These are phyloP conservation scores for Oxytorus armatus DNA, from an alignment of 2,888 invertebrate genomes.

Conservation along the genomic window DNA sequence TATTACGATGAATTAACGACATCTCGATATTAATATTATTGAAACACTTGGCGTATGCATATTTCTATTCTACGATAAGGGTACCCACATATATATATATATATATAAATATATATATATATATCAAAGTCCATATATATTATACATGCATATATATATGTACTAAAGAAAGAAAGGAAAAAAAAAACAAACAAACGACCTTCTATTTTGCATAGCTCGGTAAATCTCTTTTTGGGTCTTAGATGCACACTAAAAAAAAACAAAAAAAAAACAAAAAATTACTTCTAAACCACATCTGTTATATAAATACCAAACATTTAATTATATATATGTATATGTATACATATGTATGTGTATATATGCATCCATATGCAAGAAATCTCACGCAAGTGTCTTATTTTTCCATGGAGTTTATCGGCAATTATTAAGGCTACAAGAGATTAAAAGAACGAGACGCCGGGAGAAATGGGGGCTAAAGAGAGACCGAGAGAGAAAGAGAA, in stretches of 20 bases:
- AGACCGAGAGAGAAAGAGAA: constrained; percentile 41
- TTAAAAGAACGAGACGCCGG: constrained; percentile 54
- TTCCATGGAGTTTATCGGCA: constrained; percentile 75
- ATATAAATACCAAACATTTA: constrained; percentile 76
- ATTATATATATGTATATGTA: constrained; percentile 77
- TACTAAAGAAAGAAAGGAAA: constrained; percentile 64
- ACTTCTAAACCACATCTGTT: constrained; percentile 75
- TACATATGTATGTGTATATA: constrained; percentile 76
- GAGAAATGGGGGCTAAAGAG: constrained; percentile 47
- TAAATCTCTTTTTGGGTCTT: constrained; percentile 82
- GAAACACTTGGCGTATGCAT: constrained; percentile 81
- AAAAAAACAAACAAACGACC: constrained; percentile 81
- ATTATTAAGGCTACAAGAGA: constrained; percentile 67
- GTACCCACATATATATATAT: constrained; percentile 77
- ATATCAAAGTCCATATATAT: constrained; percentile 78
- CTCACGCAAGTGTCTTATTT: constrained; percentile 81
- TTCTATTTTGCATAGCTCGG: constrained; percentile 84
- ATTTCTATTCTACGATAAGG: constrained; percentile 82
- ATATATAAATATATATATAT: constrained; percentile 65
- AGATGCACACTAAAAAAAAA: constrained; percentile 73
- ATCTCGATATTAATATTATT: constrained; percentile 83
- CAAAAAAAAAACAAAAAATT: constrained; percentile 60
- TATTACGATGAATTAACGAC: constrained; percentile 74
- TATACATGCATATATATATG: constrained; percentile 76
- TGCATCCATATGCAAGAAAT: constrained; percentile 78